These are phyloP conservation scores for Bryconaethiops microstoma DNA, from an alignment of 2,797 vertebrate genomes.

Conservation along the genomic window DNA sequence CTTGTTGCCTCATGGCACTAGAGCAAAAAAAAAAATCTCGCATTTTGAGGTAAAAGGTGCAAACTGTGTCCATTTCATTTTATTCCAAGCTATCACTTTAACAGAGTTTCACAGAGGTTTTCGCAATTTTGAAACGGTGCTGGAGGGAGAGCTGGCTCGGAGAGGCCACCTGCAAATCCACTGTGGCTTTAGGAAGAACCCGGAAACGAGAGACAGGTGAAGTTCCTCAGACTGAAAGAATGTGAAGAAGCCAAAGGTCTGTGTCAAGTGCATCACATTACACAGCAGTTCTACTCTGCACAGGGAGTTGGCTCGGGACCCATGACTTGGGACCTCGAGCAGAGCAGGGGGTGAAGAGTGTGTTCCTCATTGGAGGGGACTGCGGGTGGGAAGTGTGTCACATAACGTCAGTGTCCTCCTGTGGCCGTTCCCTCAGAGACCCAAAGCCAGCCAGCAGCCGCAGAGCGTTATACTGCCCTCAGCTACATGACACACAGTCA, in stretches of 20 bases:
- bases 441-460: slow-evolving; percentile 33
- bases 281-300: not conserved
- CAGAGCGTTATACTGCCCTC: not conserved
- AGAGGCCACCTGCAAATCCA: not conserved
- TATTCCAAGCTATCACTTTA: too few species aligned
- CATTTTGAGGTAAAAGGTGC: too few species aligned
- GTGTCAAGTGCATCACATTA: not conserved
- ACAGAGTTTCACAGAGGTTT: too few species aligned
- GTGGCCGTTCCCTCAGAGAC: slow-evolving; percentile 40
- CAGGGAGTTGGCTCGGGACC: not conserved
- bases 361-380: not conserved
- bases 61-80: too few species aligned
- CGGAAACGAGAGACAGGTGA: not conserved
- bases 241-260: not conserved
- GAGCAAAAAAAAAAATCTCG: too few species aligned
- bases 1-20: too few species aligned
- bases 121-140: too few species aligned
- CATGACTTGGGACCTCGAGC: not conserved
- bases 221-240: not conserved
- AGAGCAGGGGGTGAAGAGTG: not conserved
- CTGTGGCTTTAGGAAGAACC: not conserved
- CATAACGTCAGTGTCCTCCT: slow-evolving; percentile 44
- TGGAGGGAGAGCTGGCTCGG: not conserved
- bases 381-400: slow-evolving; percentile 24
- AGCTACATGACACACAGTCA: slow-evolving; percentile 8